These are phyloP conservation scores for Triplophysa rosa DNA, from an alignment of 2,113 vertebrate species.

Conservation along the genomic window DNA sequence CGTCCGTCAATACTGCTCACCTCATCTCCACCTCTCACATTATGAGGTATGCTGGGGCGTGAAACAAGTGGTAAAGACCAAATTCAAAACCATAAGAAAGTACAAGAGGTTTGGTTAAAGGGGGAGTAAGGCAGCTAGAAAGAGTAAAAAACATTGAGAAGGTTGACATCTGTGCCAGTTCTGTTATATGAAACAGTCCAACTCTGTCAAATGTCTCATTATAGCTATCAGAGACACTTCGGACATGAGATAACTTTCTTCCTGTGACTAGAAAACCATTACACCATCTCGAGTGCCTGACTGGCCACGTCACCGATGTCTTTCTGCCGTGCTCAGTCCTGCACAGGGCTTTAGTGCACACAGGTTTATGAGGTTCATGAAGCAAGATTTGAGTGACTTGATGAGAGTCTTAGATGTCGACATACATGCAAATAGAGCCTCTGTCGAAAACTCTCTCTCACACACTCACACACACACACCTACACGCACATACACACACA, in stretches of 20 bases:
- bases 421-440: constrained; percentile 22
- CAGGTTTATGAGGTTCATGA: constrained; percentile 53
- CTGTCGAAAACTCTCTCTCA: constrained; percentile 5
- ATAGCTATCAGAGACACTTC: constrained; percentile 20
- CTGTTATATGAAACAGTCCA: constrained; percentile 18
- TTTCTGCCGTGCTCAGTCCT: neutral
- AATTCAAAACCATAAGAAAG: neutral
- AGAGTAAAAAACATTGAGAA: constrained; percentile 49
- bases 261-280: constrained; percentile 6
- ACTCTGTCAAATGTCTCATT: constrained; percentile 42
- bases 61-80: constrained; percentile 22
- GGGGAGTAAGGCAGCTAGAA: constrained; percentile 75
- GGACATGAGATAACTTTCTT: neutral
- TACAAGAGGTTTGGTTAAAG: constrained; percentile 43
- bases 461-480: no score
- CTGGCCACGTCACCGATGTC: constrained; percentile 2
- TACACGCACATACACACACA: no score
- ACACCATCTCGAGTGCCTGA: neutral
- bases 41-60: neutral
- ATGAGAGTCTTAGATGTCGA: constrained; percentile 14
- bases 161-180: constrained; percentile 28
- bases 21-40: neutral
- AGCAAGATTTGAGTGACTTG: neutral
- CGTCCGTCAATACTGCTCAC: constrained; percentile 18
- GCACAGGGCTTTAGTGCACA: constrained; percentile 48